These are phyloP conservation scores for Aplocera efformata DNA, from an alignment of 2,888 invertebrate genomes.

Conservation along the genomic window DNA sequence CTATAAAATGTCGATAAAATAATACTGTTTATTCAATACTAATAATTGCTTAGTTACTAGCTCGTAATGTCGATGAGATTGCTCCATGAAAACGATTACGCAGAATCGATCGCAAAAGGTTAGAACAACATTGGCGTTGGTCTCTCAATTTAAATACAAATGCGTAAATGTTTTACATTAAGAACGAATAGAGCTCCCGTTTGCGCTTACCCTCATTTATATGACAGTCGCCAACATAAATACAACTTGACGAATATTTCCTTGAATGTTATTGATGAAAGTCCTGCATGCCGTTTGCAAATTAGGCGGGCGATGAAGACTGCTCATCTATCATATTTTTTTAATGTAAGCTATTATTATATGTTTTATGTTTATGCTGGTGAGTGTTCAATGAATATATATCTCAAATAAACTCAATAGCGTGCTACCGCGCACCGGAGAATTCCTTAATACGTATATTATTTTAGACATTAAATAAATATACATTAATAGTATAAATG, in stretches of 20 bases:
- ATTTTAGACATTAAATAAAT: slow-evolving; percentile 63
- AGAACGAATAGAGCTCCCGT: slow-evolving; percentile 4
- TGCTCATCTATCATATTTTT: slow-evolving; percentile 4
- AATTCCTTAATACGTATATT: slow-evolving; percentile 45
- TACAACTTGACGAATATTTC: no score
- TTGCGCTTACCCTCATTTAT: slow-evolving; percentile 4
- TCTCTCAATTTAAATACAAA: background rate
- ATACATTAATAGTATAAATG: slow-evolving; percentile 54
- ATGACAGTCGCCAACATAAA: slow-evolving; percentile 8
- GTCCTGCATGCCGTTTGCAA: no score
- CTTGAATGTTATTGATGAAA: no score
- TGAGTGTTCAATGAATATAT: slow-evolving; percentile 20
- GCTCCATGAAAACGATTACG: slow-evolving; percentile 1
- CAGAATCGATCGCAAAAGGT: slow-evolving; percentile 10
- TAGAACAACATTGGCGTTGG: slow-evolving; percentile 1
- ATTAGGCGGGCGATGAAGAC: slow-evolving; percentile 1
- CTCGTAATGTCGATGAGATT: slow-evolving; percentile 7
- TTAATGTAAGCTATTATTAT: no score
- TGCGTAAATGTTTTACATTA: slow-evolving; percentile 3
- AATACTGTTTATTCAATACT: no score
- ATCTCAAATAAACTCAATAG: slow-evolving; percentile 9
- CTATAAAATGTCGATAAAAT: no score
- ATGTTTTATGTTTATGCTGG: slow-evolving; percentile 11
- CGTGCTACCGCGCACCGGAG: slow-evolving; percentile 37
- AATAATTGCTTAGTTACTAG: background rate